phyloP scores from a whole-genome alignment of 2,888 invertebrate species.

The Himalopsyche japonica region DNA sequence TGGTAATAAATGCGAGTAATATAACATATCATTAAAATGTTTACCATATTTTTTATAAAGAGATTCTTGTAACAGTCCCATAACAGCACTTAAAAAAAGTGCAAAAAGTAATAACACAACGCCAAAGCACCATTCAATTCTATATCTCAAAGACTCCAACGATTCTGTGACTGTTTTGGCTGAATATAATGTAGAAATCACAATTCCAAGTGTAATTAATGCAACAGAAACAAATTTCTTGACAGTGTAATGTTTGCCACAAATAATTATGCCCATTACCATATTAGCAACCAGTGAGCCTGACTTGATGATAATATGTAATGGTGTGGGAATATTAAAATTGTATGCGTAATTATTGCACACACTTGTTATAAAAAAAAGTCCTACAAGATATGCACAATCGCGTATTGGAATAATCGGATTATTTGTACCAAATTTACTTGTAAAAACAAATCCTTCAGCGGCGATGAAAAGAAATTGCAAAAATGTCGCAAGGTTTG shows the following conservation, averaged over 20 bases:
- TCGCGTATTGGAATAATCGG: constrained; percentile 62
- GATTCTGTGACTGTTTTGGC: constrained; percentile 24
- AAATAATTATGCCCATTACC: constrained; percentile 71
- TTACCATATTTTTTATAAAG: constrained; percentile 72
- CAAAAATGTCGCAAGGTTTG: constrained; percentile 75
- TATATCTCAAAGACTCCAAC: not conserved
- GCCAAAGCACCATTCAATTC: constrained; percentile 32
- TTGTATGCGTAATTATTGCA: constrained; percentile 77
- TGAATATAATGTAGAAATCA: constrained; percentile 73
- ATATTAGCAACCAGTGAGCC: constrained; percentile 82
- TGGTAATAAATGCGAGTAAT: constrained; percentile 72
- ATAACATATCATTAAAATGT: constrained; percentile 72
- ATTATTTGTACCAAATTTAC: constrained; percentile 67
- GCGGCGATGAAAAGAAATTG: constrained; percentile 77
- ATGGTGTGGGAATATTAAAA: constrained; percentile 80
- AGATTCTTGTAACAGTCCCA: constrained; percentile 77
- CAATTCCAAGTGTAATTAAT: constrained; percentile 75
- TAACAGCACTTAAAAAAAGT: constrained; percentile 73
- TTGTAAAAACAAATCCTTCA: constrained; percentile 70
- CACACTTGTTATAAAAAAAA: constrained; percentile 75
- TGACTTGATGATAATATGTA: constrained; percentile 86
- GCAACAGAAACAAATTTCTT: constrained; percentile 76
- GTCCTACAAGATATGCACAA: constrained; percentile 67
- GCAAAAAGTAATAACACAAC: constrained; percentile 61
- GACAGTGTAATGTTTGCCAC: constrained; percentile 67